phyloP scores from a whole-genome alignment of 2,888 invertebrate species.

The Melanophora roralis region DNA sequence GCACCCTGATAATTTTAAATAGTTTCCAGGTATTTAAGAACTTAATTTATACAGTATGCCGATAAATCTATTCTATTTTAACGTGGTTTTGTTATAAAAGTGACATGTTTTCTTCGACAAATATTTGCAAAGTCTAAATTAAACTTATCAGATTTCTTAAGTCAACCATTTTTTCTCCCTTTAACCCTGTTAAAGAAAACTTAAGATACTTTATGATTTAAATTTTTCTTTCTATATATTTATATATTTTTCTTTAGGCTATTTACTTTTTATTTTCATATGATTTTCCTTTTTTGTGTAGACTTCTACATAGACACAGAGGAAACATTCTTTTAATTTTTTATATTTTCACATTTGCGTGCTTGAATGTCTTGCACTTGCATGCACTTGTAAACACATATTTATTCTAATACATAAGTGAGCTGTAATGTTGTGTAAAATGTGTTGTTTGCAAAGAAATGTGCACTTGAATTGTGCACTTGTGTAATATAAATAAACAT shows the following conservation, averaged over 20 bases:
- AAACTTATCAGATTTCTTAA: too few species aligned
- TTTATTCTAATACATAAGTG: not conserved
- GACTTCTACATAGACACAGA: not conserved
- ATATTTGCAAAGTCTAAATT: too few species aligned
- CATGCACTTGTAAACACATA: not conserved
- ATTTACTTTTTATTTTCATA: constrained; percentile 3
- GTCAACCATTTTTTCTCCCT: too few species aligned
- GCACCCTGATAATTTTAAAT: too few species aligned
- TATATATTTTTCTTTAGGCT: not conserved
- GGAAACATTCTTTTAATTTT: not conserved
- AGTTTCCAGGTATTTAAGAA: too few species aligned
- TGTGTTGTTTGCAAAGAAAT: constrained; percentile 21
- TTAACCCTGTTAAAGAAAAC: too few species aligned
- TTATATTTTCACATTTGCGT: not conserved
- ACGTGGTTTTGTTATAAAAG: too few species aligned
- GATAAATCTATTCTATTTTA: too few species aligned
- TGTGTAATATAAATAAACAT: constrained; percentile 5
- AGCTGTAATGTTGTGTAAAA: constrained; percentile 1
- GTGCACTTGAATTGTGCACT: constrained; percentile 41
- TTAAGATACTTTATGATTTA: too few species aligned
- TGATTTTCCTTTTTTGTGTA: not conserved
- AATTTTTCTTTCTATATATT: not conserved
- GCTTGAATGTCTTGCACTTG: not conserved
- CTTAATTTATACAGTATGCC: too few species aligned
- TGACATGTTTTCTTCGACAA: too few species aligned